A percentile compares a stretch with the other conserved stretches of the same genome.
These are phyloP conservation scores for Pseudorhiza aurosa DNA, from an alignment of 30 jellyfish, hydroid and myxozoan genomes.

Conservation along the genomic window DNA sequence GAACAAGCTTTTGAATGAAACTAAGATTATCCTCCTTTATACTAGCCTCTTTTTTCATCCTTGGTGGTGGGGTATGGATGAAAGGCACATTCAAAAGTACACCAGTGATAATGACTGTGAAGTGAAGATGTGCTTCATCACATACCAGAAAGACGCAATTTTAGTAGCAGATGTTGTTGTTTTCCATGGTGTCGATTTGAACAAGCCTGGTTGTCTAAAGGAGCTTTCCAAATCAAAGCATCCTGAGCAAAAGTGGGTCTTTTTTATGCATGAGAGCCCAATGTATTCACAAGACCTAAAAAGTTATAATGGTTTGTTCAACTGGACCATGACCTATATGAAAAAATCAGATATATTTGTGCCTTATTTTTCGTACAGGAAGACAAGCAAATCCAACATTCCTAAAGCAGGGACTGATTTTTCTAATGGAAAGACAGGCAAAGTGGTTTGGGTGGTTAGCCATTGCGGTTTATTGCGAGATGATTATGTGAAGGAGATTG, in stretches of 20 bases:
- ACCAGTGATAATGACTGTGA: conserved; percentile 68
- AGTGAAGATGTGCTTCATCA: conserved; percentile 70
- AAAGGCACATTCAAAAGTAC: conserved; percentile 44
- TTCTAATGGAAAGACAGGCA: conserved; percentile 78
- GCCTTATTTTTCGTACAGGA: conserved; percentile 76
- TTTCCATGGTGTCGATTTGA: conserved; percentile 92
- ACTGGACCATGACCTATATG: conserved; percentile 98
- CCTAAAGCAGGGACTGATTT: conserved; percentile 40
- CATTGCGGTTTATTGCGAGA: conserved; percentile 94
- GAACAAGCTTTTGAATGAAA: neutral
- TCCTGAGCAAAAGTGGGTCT: conserved; percentile 83
- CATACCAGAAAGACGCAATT: conserved; percentile 71
- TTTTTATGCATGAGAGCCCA: conserved; percentile 96
- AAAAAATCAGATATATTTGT: conserved; percentile 79
- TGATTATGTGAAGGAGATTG: conserved; percentile 82
- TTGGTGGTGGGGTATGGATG: conserved; percentile 76
- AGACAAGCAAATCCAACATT: neutral
- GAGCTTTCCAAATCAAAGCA: conserved; percentile 52
- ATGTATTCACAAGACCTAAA: conserved; percentile 52
- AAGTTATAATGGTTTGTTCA: conserved; percentile 74
- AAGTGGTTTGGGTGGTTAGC: conserved; percentile 88
- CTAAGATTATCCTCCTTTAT: conserved; percentile 72
- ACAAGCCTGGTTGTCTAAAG: conserved; percentile 65
- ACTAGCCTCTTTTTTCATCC: conserved; percentile 83
- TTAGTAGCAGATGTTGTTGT: conserved; percentile 85